Percentiles rank a stretch among this genome's conserved stretches.
Conservation (phyloP, 2,113 vertebrate species). For the Thamnaconus septentrionalis region DNA sequence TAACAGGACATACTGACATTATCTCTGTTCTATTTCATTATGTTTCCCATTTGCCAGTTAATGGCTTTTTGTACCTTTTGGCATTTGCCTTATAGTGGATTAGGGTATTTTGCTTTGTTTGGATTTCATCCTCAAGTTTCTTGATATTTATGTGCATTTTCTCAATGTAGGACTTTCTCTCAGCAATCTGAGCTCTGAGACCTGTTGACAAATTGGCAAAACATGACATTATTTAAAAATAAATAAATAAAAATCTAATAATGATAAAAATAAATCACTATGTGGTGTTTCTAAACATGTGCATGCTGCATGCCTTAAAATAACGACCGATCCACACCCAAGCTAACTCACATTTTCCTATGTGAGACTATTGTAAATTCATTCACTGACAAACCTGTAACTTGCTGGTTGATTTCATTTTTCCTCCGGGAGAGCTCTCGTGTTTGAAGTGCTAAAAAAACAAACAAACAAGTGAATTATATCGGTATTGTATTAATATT, state of each 20-base stretch:
- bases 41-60: neutral
- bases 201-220: constrained; percentile 39
- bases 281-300: too few relatives aligned
- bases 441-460: constrained; percentile 62
- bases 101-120: constrained; percentile 50
- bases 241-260: too few relatives aligned
- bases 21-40: too few relatives aligned
- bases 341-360: neutral
- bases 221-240: neutral
- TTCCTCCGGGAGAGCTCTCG: constrained; percentile 65
- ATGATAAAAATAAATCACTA: neutral
- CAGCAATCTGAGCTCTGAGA: constrained; percentile 49
- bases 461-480: neutral
- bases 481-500: neutral
- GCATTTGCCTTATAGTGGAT: constrained; percentile 52
- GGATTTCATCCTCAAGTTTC: constrained; percentile 62
- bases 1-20: too few relatives aligned
- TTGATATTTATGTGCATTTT: constrained; percentile 29
- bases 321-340: neutral
- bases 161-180: constrained; percentile 52
- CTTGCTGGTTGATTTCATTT: constrained; percentile 58
- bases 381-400: constrained; percentile 54
- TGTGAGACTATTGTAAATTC: too few relatives aligned
- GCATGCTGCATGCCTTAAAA: neutral
- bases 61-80: constrained; percentile 57